These are phyloP conservation scores for Acanthaster planci DNA, from an alignment of 35 echinoderm and acorn worm genomes.

Conservation along the genomic window DNA sequence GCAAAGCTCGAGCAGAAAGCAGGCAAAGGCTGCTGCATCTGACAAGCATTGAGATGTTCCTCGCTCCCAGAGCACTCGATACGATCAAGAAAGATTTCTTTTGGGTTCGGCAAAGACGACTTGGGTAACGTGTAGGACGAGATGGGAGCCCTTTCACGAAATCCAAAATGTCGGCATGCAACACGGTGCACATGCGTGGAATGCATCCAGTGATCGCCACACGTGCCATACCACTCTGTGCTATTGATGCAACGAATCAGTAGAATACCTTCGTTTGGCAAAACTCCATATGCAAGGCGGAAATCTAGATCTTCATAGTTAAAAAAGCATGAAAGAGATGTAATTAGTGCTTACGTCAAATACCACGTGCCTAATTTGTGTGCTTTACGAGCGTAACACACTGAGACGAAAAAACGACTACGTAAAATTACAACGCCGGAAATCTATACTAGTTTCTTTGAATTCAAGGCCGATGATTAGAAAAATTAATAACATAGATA, in stretches of 20 bases:
- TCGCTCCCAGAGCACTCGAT: background rate
- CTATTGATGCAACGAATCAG: background rate
- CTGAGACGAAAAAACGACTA: too few species aligned
- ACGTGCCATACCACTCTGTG: background rate
- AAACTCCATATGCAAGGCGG: background rate
- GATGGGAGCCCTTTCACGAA: background rate
- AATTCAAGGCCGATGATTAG: too few species aligned
- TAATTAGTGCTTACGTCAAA: background rate
- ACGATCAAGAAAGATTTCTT: background rate
- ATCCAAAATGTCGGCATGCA: background rate
- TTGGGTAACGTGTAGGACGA: background rate
- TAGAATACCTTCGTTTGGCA: background rate
- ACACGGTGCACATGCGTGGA: background rate
- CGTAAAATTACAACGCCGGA: too few species aligned
- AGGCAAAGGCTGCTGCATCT: background rate
- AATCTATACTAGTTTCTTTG: too few species aligned
- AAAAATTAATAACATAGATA: too few species aligned
- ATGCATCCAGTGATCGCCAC: background rate
- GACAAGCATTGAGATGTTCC: background rate
- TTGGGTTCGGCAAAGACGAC: background rate
- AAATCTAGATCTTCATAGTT: background rate
- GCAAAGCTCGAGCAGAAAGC: background rate
- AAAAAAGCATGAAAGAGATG: background rate
- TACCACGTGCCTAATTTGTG: too few species aligned
- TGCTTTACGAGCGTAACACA: too few species aligned